These are phyloP conservation scores for Lamellibrachia satsuma DNA, from an alignment of 2,888 invertebrate genomes.

Conservation along the genomic window DNA sequence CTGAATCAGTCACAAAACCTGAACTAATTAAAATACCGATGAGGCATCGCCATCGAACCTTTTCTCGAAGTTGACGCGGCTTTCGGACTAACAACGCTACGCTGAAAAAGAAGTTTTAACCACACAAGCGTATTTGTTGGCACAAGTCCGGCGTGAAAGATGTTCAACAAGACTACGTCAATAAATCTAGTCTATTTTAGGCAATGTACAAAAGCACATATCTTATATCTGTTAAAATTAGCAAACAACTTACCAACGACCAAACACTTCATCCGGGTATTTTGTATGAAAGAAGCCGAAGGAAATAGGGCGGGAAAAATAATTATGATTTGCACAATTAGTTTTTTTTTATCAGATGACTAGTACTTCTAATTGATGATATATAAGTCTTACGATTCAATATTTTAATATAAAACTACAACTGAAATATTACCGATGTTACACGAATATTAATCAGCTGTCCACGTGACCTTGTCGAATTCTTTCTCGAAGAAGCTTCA, in stretches of 20 bases:
- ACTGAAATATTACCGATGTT: neutral
- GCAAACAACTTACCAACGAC: neutral
- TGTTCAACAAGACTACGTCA: neutral
- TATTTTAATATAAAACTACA: neutral
- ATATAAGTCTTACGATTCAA: neutral
- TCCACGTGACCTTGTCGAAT: neutral
- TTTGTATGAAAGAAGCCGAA: neutral
- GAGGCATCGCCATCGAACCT: neutral
- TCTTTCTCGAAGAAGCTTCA: constrained; percentile 3
- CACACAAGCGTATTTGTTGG: neutral
- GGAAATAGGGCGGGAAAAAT: constrained; percentile 17
- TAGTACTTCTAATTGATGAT: neutral
- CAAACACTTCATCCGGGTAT: constrained; percentile 12
- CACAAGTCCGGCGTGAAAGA: neutral
- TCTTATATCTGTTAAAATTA: neutral
- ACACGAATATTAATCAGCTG: neutral
- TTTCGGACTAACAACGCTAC: neutral
- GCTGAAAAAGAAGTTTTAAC: neutral
- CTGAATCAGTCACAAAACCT: neutral
- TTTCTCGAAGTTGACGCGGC: neutral
- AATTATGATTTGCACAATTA: neutral
- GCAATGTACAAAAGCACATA: neutral
- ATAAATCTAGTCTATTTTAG: neutral
- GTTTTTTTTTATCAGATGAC: neutral
- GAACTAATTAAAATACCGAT: neutral